phyloP scores from a whole-genome alignment of 2,797 vertebrate genomes.

The Mus caroli region DNA sequence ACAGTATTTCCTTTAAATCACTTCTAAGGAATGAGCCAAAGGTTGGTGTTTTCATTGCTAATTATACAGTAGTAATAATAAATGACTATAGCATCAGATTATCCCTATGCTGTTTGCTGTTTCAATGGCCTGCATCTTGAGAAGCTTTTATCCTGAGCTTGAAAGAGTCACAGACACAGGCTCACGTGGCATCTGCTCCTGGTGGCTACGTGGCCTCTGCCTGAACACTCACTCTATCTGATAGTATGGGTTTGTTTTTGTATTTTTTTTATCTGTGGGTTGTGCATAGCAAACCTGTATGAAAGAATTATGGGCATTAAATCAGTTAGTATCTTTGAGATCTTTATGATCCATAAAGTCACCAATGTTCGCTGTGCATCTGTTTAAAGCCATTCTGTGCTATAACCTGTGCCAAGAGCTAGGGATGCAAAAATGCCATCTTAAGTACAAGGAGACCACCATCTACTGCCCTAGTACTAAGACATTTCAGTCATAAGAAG shows the following conservation, averaged over 20 bases:
- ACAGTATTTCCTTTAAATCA: slow-evolving; percentile 13
- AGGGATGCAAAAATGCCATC: neutral
- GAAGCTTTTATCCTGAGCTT: neutral
- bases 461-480: neutral
- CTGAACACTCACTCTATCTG: neutral
- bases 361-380: neutral
- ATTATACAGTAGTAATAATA: neutral
- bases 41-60: slow-evolving; percentile 19
- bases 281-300: neutral
- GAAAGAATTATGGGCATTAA: neutral
- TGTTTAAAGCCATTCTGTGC: neutral
- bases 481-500: slow-evolving; percentile 14
- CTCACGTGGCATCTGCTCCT: neutral
- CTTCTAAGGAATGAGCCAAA: slow-evolving; percentile 36
- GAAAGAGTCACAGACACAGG: slow-evolving; percentile 7
- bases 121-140: slow-evolving; percentile 25
- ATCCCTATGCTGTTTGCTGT: slow-evolving; percentile 1
- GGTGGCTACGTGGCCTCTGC: neutral
- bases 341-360: slow-evolving; percentile 1
- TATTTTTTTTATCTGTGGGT: neutral
- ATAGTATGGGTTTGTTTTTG: neutral
- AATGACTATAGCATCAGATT: neutral
- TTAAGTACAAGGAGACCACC: neutral
- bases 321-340: slow-evolving; percentile 33
- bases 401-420: neutral